phyloP scores from a whole-genome alignment of 2,888 invertebrate species.

The Diadegma fenestrale region DNA sequence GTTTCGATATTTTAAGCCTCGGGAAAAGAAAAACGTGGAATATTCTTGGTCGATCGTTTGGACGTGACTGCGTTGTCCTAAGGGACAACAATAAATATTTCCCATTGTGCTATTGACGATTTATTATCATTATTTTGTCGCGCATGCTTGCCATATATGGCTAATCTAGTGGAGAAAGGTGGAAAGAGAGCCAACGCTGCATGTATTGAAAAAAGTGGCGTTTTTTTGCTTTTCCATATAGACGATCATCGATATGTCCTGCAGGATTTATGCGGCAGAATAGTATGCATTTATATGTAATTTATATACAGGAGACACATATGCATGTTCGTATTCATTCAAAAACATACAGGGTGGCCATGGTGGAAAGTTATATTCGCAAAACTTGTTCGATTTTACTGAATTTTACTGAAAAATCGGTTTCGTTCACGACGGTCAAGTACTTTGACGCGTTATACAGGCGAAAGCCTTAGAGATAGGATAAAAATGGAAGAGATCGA shows the following conservation, averaged over 20 bases:
- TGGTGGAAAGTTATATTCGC: background rate
- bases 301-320: background rate
- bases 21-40: slow-evolving; percentile 30
- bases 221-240: slow-evolving; percentile 1
- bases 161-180: slow-evolving; percentile 66
- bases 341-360: background rate
- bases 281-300: slow-evolving; percentile 21
- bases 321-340: background rate
- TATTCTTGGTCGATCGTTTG: slow-evolving; percentile 45
- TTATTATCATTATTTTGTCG: slow-evolving; percentile 44
- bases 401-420: background rate
- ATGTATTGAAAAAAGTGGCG: slow-evolving; percentile 6
- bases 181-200: slow-evolving; percentile 25
- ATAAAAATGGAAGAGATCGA: background rate
- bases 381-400: background rate
- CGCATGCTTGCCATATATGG: slow-evolving; percentile 66
- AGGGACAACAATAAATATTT: slow-evolving; percentile 30
- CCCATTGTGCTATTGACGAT: slow-evolving; percentile 28
- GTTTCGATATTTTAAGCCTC: slow-evolving; percentile 14
- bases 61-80: slow-evolving; percentile 44
- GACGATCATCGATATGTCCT: slow-evolving; percentile 43
- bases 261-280: slow-evolving; percentile 30
- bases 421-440: background rate
- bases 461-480: background rate
- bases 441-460: background rate